phyloP scores from a whole-genome alignment of 2,113 vertebrate genomes.

The Athene noctua region DNA sequence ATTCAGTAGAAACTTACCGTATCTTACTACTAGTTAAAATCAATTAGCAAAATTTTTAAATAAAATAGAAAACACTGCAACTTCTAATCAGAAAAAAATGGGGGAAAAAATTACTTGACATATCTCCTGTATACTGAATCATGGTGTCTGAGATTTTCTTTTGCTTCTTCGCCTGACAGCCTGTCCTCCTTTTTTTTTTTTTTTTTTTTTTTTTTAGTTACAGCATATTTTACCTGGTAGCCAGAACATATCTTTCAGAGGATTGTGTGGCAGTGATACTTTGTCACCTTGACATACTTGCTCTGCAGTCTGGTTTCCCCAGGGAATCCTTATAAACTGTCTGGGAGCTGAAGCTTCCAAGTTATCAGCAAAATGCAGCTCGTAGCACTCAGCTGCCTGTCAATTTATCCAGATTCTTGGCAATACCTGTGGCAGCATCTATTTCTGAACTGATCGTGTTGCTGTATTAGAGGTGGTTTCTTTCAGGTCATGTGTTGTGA shows the following conservation, averaged over 20 bases:
- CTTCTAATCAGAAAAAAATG: neutral
- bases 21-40: neutral
- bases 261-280: constrained; percentile 1
- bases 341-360: constrained; percentile 1
- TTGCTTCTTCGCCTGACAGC: neutral
- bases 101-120: neutral
- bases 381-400: neutral
- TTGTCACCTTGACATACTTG: constrained; percentile 48
- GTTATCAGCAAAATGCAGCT: constrained; percentile 22
- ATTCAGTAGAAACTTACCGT: neutral
- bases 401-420: neutral
- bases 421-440: neutral
- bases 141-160: neutral
- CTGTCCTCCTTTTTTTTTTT: neutral
- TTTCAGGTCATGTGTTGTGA: neutral
- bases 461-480: neutral
- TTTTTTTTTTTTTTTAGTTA: neutral
- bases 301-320: constrained; percentile 25
- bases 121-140: neutral
- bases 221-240: neutral
- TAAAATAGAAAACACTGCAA: neutral
- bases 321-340: neutral
- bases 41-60: neutral
- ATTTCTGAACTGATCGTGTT: neutral
- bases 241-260: neutral